Conservation (phyloP, 2,888 invertebrate genomes). For the Glyphotaelius pellucidus region DNA sequence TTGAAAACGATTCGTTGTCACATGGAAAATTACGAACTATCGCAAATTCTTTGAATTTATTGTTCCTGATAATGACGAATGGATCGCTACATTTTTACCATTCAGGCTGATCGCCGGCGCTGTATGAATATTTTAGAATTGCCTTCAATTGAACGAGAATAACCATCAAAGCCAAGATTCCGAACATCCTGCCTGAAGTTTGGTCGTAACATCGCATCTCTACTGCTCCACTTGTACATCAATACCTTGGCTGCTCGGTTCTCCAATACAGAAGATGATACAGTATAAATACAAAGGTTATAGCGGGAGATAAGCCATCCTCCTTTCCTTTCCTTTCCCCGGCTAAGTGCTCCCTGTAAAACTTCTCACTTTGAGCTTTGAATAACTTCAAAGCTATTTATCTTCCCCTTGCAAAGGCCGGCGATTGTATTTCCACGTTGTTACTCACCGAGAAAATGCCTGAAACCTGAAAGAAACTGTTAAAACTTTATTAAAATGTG, state of each 20-base stretch:
- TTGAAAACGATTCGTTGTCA: too few relatives aligned
- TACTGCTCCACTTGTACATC: not conserved
- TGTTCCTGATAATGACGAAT: not conserved
- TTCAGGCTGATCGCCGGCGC: not conserved
- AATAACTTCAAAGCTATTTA: constrained; percentile 61
- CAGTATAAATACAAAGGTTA: constrained; percentile 17
- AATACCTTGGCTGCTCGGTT: not conserved
- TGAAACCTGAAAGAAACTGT: not conserved
- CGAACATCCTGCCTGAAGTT: not conserved
- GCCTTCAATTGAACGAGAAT: not conserved
- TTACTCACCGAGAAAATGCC: constrained; percentile 31
- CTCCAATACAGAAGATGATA: not conserved
- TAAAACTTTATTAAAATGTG: constrained; percentile 12
- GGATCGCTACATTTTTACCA: not conserved
- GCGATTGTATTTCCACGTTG: constrained; percentile 56
- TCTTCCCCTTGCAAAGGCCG: constrained; percentile 55
- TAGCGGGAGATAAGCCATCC: not conserved
- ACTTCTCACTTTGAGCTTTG: constrained; percentile 42
- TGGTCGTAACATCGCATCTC: not conserved
- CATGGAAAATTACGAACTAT: too few relatives aligned
- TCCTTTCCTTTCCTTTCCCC: not conserved
- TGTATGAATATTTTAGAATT: not conserved
- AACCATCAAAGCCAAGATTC: not conserved
- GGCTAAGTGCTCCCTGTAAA: constrained; percentile 29
- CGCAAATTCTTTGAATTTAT: not conserved